These are phyloP conservation scores for Melinopterus prodromus DNA, from an alignment of 2,888 invertebrate species.

Conservation along the genomic window DNA sequence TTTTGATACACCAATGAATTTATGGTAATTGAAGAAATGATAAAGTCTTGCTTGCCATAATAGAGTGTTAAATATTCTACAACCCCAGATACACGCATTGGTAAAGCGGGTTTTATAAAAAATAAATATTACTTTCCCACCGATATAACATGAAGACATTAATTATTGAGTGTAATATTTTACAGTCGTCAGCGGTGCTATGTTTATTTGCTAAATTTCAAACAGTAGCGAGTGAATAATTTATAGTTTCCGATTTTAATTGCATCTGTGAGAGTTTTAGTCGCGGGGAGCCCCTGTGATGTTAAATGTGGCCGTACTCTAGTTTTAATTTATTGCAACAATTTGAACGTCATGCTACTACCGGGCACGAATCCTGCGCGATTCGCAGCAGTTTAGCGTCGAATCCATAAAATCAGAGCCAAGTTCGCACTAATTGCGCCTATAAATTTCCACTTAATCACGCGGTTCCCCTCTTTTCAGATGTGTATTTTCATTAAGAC, in stretches of 20 bases:
- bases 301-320: background rate
- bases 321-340: background rate
- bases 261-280: background rate
- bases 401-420: slow-evolving; percentile 12
- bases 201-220: background rate
- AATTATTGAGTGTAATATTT: background rate
- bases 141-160: background rate
- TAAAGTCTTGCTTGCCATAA: too few species aligned
- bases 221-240: background rate
- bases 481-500: slow-evolving; percentile 20
- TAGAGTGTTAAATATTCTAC: too few species aligned
- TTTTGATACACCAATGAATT: too few species aligned
- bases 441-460: slow-evolving; percentile 33
- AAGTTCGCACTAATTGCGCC: slow-evolving; percentile 32
- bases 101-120: too few species aligned
- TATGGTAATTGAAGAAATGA: too few species aligned
- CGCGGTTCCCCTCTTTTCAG: background rate
- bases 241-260: background rate
- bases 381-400: background rate
- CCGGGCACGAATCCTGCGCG: background rate
- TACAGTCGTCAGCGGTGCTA: background rate
- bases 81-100: too few species aligned
- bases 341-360: background rate
- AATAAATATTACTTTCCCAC: background rate
- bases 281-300: background rate